phyloP scores from a whole-genome alignment of 1,140 invertebrate genomes.

The Meteorus sp. region DNA sequence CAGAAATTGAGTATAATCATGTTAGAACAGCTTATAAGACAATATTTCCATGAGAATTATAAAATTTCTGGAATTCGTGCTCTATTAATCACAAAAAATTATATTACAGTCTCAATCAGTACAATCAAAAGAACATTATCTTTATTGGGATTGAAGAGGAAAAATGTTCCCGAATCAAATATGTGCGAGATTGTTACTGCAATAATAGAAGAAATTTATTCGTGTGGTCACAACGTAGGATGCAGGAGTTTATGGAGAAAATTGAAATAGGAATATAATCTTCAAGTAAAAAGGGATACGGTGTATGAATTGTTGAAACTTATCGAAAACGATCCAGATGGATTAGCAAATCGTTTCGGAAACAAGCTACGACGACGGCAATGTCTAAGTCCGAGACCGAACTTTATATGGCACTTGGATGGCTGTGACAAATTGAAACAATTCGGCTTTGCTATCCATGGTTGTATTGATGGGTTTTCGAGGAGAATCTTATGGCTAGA shows the following conservation, averaged over 20 bases:
- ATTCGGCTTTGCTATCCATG: constrained; percentile 24
- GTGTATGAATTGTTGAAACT: constrained; percentile 2
- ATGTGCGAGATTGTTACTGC: neutral
- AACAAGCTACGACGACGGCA: constrained; percentile 18
- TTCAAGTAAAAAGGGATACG: neutral
- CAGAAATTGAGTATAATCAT: too few relatives aligned
- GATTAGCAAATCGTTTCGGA: neutral
- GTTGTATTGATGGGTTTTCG: constrained; percentile 6
- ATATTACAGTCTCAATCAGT: neutral
- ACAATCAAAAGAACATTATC: neutral
- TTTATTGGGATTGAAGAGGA: neutral
- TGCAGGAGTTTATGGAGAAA: constrained; percentile 1
- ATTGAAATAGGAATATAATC: neutral
- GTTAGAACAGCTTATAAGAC: too few relatives aligned
- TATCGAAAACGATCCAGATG: constrained; percentile 16
- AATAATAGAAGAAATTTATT: neutral
- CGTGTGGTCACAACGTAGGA: neutral
- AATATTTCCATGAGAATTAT: too few relatives aligned
- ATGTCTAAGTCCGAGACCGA: constrained; percentile 34
- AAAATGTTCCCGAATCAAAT: constrained; percentile 1
- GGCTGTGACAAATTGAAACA: constrained; percentile 42
- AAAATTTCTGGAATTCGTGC: too few relatives aligned
- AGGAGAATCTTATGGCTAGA: neutral
- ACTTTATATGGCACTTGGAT: constrained; percentile 42
- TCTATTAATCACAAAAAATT: too few relatives aligned